Percentiles rank a stretch among this genome's conserved stretches.
Evolutionary conservation across 2,888 invertebrate species (phyloP).

Genomic region (Drosophila sordidapex): DNA sequence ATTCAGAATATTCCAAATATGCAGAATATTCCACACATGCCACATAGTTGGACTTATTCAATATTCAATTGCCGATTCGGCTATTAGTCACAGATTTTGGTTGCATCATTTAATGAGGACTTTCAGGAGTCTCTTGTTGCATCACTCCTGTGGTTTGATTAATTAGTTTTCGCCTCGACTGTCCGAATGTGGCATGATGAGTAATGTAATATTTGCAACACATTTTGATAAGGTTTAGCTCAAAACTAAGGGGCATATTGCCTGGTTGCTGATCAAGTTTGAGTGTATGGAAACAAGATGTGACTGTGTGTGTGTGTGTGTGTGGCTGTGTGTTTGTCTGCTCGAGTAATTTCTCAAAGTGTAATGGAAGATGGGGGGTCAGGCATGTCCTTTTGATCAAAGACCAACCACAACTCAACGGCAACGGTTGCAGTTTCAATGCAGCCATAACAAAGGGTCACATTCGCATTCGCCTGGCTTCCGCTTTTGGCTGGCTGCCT

Average conservation of each 20-base stretch:
- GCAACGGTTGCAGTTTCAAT: not conserved
- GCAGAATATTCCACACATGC: not conserved
- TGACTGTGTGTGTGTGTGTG: not conserved
- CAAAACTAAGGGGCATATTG: not conserved
- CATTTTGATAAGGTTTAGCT: not conserved
- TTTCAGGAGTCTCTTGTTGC: not conserved
- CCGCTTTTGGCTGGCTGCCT: not conserved
- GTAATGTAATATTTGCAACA: too few relatives aligned
- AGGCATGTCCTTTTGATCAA: not conserved
- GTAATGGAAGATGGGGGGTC: not conserved
- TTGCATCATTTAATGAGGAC: too few relatives aligned
- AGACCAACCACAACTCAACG: not conserved
- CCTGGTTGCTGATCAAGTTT: not conserved
- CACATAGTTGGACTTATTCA: not conserved
- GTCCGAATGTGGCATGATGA: not conserved
- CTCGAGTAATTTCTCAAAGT: not conserved
- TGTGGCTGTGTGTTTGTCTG: not conserved
- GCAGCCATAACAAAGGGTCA: not conserved
- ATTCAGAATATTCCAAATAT: not conserved
- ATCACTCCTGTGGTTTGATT: not conserved
- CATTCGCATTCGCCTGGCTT: not conserved
- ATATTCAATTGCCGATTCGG: not conserved
- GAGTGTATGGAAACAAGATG: not conserved
- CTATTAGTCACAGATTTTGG: not conserved
- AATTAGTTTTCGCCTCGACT: not conserved